Conservation (phyloP, 2,113 vertebrate species). For the Oreotrochilus melanogaster region DNA sequence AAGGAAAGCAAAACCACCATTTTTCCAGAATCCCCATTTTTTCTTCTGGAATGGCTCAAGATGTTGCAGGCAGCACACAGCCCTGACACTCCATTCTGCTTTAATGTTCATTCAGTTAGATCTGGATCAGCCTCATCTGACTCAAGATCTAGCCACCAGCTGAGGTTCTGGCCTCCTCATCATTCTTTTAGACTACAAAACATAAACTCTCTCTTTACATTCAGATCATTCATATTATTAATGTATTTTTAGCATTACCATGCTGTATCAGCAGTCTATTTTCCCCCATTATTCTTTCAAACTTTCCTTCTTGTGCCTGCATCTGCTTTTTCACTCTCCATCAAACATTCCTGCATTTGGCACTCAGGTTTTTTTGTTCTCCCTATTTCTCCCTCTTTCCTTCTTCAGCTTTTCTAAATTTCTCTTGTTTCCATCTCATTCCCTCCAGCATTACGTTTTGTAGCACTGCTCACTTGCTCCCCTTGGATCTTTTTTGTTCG, state of each 20-base stretch:
- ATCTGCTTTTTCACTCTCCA: background rate
- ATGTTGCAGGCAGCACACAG: background rate
- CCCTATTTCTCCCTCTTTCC: constrained; percentile 15
- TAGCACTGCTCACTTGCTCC: background rate
- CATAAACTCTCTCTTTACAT: background rate
- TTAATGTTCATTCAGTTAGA: background rate
- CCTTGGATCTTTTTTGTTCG: background rate
- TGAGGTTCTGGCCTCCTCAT: background rate
- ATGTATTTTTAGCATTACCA: background rate
- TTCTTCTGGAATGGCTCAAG: background rate
- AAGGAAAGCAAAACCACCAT: background rate
- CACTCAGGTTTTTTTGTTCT: background rate
- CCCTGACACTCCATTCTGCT: background rate
- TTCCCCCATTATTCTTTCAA: background rate
- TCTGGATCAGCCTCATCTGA: background rate
- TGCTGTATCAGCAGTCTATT: background rate
- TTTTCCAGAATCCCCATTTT: background rate
- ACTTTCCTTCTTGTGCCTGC: background rate
- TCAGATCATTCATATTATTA: background rate
- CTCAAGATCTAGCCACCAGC: background rate
- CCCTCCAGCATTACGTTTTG: background rate
- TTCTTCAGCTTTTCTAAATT: constrained; percentile 1
- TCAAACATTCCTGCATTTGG: background rate
- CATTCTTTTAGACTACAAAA: background rate
- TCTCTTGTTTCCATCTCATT: background rate